A percentile compares a stretch with the other conserved stretches of the same genome.
Evolutionary conservation across 2,797 vertebrate species (phyloP).

Genomic region (Odontamblyopus lacepedii): DNA sequence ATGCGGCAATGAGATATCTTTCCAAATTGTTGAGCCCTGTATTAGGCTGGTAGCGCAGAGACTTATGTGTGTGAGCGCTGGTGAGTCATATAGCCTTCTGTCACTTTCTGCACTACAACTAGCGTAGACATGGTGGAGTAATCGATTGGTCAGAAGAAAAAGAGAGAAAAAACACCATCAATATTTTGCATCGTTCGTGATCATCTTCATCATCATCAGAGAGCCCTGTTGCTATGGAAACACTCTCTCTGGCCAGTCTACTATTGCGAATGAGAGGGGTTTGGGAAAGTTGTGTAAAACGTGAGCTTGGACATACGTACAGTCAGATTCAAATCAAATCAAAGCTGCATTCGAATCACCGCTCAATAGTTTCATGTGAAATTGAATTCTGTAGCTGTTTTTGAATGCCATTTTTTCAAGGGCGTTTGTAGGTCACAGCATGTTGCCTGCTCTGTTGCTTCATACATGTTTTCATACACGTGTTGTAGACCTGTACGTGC

Average conservation of each 20-base stretch:
- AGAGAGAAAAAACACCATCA: conserved; percentile 22
- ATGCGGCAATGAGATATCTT: too few relatives aligned
- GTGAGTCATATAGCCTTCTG: conserved; percentile 48
- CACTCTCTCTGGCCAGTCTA: conserved; percentile 31
- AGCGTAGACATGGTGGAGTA: conserved; percentile 37
- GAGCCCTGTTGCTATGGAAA: conserved; percentile 57
- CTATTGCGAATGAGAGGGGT: conserved; percentile 7
- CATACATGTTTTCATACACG: conserved; percentile 13
- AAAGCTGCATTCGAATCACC: neutral
- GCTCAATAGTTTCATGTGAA: neutral
- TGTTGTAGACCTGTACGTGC: neutral
- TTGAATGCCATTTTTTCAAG: conserved; percentile 23
- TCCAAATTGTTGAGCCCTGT: conserved; percentile 10
- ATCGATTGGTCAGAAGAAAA: conserved; percentile 37
- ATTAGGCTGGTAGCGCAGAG: conserved; percentile 52
- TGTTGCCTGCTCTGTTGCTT: neutral
- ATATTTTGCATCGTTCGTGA: conserved; percentile 43
- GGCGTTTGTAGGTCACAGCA: conserved; percentile 61
- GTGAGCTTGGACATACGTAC: conserved; percentile 1
- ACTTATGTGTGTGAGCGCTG: conserved; percentile 15
- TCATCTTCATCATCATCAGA: conserved; percentile 34
- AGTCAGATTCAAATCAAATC: neutral
- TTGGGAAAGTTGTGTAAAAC: conserved; percentile 29
- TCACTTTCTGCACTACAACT: conserved; percentile 18
- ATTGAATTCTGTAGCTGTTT: neutral